A percentile compares a stretch with the other conserved stretches of the same genome.
phyloP scores from a whole-genome alignment of 2,888 invertebrate genomes.

The Chymomyza procnemis region DNA sequence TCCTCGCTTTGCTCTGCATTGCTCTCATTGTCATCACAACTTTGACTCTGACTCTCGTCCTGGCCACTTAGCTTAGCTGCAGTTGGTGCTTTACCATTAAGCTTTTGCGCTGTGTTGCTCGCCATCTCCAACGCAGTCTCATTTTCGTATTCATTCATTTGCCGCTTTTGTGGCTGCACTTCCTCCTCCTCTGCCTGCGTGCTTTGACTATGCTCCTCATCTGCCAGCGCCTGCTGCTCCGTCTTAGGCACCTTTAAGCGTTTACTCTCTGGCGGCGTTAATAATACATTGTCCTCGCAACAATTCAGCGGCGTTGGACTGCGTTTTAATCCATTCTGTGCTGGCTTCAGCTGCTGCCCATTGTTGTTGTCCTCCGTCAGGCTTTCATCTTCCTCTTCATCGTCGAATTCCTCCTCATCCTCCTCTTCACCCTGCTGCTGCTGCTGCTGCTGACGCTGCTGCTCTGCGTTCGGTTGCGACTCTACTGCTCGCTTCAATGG shows the following conservation, averaged over 20 bases:
- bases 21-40: conserved; percentile 10
- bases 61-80: neutral
- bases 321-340: conserved; percentile 43
- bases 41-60: conserved; percentile 3
- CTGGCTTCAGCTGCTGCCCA: conserved; percentile 22
- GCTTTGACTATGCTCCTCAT: conserved; percentile 10
- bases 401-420: conserved; percentile 27
- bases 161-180: neutral
- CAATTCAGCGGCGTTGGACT: conserved; percentile 45
- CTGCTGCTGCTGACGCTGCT: too few relatives aligned
- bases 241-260: conserved; percentile 27
- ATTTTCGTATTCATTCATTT: conserved; percentile 8
- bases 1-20: conserved; percentile 21
- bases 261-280: conserved; percentile 26
- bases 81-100: neutral
- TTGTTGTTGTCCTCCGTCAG: conserved; percentile 37
- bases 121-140: conserved; percentile 1
- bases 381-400: conserved; percentile 39
- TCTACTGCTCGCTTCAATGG: conserved; percentile 58
- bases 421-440: too few relatives aligned
- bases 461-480: conserved; percentile 12
- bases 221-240: conserved; percentile 11
- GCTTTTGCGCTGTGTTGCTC: conserved; percentile 5
- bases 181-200: conserved; percentile 21
- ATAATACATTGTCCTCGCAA: conserved; percentile 16